Evolutionary conservation across 2,888 invertebrate genomes (phyloP).

Genomic region (Hemaris fuciformis): DNA sequence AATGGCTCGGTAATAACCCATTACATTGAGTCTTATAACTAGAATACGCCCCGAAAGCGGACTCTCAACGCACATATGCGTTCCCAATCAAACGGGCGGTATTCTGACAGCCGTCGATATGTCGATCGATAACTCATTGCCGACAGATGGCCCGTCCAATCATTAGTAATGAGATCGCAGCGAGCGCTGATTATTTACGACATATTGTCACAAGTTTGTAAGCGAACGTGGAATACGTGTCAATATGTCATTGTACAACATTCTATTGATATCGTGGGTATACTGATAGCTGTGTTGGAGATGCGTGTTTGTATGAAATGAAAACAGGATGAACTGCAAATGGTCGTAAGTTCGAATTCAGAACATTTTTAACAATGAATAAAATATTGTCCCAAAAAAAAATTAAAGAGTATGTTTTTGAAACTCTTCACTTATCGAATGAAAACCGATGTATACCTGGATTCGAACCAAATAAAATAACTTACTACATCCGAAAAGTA

Average conservation of each 20-base stretch:
- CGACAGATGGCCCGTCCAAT: constrained; percentile 68
- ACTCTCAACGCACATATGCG: neutral
- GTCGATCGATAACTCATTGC: constrained; percentile 45
- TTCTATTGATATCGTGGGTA: no score
- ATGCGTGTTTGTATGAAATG: no score
- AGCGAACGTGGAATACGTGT: constrained; percentile 35
- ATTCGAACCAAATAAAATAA: no score
- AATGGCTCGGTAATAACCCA: neutral
- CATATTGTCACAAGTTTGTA: constrained; percentile 22
- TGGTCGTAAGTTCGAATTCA: no score
- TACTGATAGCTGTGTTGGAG: no score
- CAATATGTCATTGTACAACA: constrained; percentile 21
- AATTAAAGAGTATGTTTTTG: no score
- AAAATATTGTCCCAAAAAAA: no score
- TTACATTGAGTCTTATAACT: neutral
- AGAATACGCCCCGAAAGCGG: neutral
- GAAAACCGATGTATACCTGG: no score
- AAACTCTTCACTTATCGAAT: no score
- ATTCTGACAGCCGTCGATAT: constrained; percentile 23
- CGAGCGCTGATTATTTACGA: constrained; percentile 23
- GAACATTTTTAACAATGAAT: no score
- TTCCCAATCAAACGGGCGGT: constrained; percentile 32
- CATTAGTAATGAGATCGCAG: constrained; percentile 34
- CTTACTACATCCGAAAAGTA: no score
- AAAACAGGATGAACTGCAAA: no score